These are phyloP conservation scores for Sesia bembeciformis DNA, from an alignment of 2,888 invertebrate species.

Conservation along the genomic window DNA sequence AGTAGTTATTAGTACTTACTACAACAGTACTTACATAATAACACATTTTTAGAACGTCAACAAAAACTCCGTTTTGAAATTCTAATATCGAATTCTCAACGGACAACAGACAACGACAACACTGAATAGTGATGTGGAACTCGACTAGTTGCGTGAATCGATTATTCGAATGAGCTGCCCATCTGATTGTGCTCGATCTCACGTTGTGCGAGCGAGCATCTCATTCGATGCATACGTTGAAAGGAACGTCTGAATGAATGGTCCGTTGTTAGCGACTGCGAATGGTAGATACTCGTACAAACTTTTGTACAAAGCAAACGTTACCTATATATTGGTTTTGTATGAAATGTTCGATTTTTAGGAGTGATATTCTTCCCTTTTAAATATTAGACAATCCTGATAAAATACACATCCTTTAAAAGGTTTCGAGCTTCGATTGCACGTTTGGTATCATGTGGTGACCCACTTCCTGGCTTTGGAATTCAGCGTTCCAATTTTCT, in stretches of 20 bases:
- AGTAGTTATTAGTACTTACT: no score
- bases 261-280: neutral
- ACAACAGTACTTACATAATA: no score
- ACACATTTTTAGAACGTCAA: no score
- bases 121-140: conserved; percentile 42
- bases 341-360: no score
- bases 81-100: conserved; percentile 42
- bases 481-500: no score
- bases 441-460: no score
- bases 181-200: conserved; percentile 41
- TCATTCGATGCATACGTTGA: conserved; percentile 21
- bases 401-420: no score
- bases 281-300: neutral
- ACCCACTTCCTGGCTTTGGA: no score
- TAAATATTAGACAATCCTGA: no score
- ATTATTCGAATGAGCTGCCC: conserved; percentile 52
- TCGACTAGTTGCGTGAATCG: conserved; percentile 29
- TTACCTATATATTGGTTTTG: neutral
- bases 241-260: conserved; percentile 4
- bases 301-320: neutral
- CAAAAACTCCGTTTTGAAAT: conserved; percentile 37
- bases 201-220: conserved; percentile 19
- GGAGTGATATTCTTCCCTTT: no score
- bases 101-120: conserved; percentile 35
- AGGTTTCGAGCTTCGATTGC: no score